phyloP scores from a whole-genome alignment of 2,113 vertebrate species.

The Brachionichthys hirsutus region DNA sequence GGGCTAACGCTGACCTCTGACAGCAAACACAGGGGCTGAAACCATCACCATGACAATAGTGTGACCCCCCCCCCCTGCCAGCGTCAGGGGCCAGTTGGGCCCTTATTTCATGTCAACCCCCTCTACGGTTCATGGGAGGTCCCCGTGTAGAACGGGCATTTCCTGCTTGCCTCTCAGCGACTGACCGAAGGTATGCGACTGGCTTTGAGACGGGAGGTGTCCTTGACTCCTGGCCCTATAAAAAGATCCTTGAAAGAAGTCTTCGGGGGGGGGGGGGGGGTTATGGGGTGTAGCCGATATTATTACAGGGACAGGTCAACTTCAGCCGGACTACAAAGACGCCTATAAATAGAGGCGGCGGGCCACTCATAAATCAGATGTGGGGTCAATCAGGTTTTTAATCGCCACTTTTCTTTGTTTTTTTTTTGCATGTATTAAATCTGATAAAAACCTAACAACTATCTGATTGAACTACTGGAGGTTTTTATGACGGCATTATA shows the following conservation, averaged over 20 bases:
- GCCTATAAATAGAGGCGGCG: conserved; percentile 49
- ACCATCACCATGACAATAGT: conserved; percentile 56
- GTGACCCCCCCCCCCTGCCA: conserved; percentile 66
- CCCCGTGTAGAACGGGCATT: conserved; percentile 40
- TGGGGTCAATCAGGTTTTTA: conserved; percentile 21
- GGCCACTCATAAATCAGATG: conserved; percentile 48
- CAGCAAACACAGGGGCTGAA: conserved; percentile 72
- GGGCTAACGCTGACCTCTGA: conserved; percentile 58
- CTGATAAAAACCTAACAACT: too few species aligned
- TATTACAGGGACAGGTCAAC: conserved; percentile 68
- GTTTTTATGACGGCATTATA: conserved; percentile 41
- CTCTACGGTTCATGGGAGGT: conserved; percentile 55
- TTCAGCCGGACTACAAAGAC: conserved; percentile 59
- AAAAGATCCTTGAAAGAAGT: conserved; percentile 59
- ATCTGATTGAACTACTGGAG: neutral
- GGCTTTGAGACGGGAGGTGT: conserved; percentile 46
- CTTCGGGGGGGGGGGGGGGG: conserved; percentile 39
- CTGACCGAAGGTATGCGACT: conserved; percentile 58
- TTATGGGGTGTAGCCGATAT: conserved; percentile 67
- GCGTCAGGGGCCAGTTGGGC: conserved; percentile 59
- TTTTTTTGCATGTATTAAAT: too few species aligned
- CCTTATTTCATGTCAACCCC: conserved; percentile 57
- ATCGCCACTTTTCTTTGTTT: too few species aligned
- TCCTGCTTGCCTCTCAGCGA: conserved; percentile 46
- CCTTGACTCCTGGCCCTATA: conserved; percentile 61